phyloP scores from a whole-genome alignment of 1,140 invertebrate genomes.

The Zophobas atratus region DNA sequence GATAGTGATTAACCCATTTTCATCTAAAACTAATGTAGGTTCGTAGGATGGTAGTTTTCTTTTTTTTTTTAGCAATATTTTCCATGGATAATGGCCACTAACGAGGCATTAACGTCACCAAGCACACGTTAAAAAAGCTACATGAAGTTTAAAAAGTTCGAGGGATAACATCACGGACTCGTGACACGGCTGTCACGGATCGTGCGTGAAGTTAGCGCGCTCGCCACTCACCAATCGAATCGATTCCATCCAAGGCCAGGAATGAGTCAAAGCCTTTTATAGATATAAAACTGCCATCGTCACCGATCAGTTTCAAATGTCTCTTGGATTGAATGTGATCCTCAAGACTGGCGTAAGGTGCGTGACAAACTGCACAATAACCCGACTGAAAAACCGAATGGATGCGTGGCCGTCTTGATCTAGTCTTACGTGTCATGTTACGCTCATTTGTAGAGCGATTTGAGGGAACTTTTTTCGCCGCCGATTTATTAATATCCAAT shows the following conservation, averaged over 20 bases:
- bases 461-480: slow-evolving; percentile 26
- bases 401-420: slow-evolving; percentile 72
- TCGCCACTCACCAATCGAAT: slow-evolving; percentile 58
- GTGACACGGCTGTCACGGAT: too few species aligned
- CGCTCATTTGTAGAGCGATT: slow-evolving; percentile 45
- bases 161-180: too few species aligned
- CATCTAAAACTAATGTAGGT: too few species aligned
- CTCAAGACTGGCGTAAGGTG: slow-evolving; percentile 77
- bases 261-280: slow-evolving; percentile 70
- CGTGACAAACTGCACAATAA: slow-evolving; percentile 84
- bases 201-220: too few species aligned
- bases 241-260: slow-evolving; percentile 67
- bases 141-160: too few species aligned
- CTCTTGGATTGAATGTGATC: slow-evolving; percentile 81
- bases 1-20: too few species aligned
- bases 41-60: too few species aligned
- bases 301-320: slow-evolving; percentile 79
- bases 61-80: too few species aligned
- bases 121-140: too few species aligned
- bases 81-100: too few species aligned
- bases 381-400: slow-evolving; percentile 74
- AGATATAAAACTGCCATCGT: slow-evolving; percentile 77
- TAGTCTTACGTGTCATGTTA: slow-evolving; percentile 71
- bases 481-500: slow-evolving; percentile 26
- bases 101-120: too few species aligned